phyloP scores from a whole-genome alignment of 2,888 invertebrate genomes.

The Carpatolechia fugitivella region DNA sequence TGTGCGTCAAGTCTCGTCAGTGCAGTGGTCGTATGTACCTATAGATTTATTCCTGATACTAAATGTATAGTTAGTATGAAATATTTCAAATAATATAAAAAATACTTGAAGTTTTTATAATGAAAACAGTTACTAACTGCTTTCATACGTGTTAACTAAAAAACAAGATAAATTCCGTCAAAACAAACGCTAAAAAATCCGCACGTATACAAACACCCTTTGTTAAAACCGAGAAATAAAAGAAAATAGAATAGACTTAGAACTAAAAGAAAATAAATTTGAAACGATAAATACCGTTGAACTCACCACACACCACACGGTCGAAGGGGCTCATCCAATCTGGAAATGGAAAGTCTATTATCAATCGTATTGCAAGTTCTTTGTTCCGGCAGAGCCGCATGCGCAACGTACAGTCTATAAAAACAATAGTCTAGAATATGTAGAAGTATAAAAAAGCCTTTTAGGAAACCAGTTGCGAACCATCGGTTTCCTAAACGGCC shows the following conservation, averaged over 20 bases:
- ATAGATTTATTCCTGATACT: too few species aligned
- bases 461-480: too few species aligned
- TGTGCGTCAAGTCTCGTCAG: too few species aligned
- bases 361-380: slow-evolving; percentile 78
- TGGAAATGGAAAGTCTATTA: slow-evolving; percentile 84
- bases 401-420: slow-evolving; percentile 37
- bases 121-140: too few species aligned
- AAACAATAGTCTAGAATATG: neutral
- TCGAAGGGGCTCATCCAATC: slow-evolving; percentile 98
- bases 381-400: slow-evolving; percentile 59
- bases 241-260: slow-evolving; percentile 59
- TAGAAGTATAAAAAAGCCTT: too few species aligned
- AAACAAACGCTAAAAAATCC: neutral
- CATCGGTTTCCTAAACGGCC: too few species aligned
- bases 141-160: too few species aligned
- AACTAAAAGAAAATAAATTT: slow-evolving; percentile 80
- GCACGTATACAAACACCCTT: slow-evolving; percentile 25
- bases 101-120: too few species aligned
- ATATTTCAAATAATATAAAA: too few species aligned
- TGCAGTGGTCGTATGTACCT: too few species aligned
- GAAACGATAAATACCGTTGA: slow-evolving; percentile 88
- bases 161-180: too few species aligned
- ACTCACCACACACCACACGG: slow-evolving; percentile 96
- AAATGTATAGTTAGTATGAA: too few species aligned
- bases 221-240: slow-evolving; percentile 21